Evolutionary conservation across 2,888 invertebrate species (phyloP), one percentile per base, ranked within the genome.

Genomic region (Pediacus dermestoides): DNA sequence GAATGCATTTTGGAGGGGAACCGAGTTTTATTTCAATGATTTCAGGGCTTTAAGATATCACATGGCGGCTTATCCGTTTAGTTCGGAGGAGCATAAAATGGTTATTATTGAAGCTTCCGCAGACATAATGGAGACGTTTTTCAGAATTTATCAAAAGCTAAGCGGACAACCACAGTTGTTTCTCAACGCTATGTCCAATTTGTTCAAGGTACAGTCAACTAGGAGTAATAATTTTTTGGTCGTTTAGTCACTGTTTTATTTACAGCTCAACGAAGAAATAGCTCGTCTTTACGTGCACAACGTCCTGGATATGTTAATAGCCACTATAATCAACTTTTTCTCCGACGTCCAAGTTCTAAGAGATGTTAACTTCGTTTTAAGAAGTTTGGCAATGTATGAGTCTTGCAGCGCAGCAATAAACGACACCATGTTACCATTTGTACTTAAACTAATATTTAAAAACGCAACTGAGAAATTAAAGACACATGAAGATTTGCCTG

Each of bases 31-130:
- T 13, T 30, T 26, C 15, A 31, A 25, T 34, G 23, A 22, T 50
- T 52, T 39, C 25, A 53, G 56, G 16, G 50, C 55, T 8, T 26
- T 56, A 6, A 27, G 42, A 28, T 40, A 44, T 15, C 50, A 53
- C 38, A 30, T 55, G 21, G 34, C 44, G 9, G 23, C 16, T 7
- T 41, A 44, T 13, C 30, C 42, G 26, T 27, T 30, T 2, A 45
- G 48, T 30, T 38, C 46, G 2, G 15, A 21, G 6, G 47, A 45
- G 32, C 45, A 50, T 16, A 32, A 39, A 15, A 41, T 40, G 22
- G 25, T 52, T 4, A 33, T 50, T 31, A 25, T 27, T 10, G 42
- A 35, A 36, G 14, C 27, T 23, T 25, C 36, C 18, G 35, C 36
- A 18, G 46, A 48, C 30, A 47, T 53, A 9, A 27, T 42, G 12